Evolutionary conservation across 2,797 vertebrate species (phyloP).

Genomic region (Hypotaenidia philippensis): DNA sequence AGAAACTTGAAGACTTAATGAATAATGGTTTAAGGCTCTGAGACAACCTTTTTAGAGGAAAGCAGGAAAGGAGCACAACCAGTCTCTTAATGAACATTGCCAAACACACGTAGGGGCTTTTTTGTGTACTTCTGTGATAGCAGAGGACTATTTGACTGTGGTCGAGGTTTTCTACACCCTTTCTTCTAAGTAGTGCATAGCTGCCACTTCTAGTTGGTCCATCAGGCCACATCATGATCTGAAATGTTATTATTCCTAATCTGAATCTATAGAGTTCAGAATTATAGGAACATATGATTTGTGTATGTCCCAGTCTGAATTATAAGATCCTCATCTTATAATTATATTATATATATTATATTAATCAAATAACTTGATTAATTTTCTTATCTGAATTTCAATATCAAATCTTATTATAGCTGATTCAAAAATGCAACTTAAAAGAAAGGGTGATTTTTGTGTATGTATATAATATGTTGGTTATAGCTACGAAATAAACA

Average conservation of each 20-base stretch:
- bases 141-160: neutral
- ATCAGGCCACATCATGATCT: neutral
- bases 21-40: neutral
- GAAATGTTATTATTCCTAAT: neutral
- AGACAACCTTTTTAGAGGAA: neutral
- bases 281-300: neutral
- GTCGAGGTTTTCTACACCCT: accelerated
- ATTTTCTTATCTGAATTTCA: neutral
- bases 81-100: neutral
- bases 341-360: too few species aligned
- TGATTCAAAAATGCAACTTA: neutral
- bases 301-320: neutral
- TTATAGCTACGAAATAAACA: neutral
- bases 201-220: neutral
- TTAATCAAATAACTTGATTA: neutral
- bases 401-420: neutral
- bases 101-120: neutral
- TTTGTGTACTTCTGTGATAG: neutral
- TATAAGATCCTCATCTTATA: too few species aligned
- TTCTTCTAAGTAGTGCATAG: neutral
- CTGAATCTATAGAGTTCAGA: neutral
- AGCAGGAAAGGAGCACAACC: neutral
- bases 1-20: neutral
- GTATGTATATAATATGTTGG: neutral
- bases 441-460: neutral